Evolutionary conservation across 1,140 invertebrate genomes (phyloP).

Genomic region (Diprion similis): DNA sequence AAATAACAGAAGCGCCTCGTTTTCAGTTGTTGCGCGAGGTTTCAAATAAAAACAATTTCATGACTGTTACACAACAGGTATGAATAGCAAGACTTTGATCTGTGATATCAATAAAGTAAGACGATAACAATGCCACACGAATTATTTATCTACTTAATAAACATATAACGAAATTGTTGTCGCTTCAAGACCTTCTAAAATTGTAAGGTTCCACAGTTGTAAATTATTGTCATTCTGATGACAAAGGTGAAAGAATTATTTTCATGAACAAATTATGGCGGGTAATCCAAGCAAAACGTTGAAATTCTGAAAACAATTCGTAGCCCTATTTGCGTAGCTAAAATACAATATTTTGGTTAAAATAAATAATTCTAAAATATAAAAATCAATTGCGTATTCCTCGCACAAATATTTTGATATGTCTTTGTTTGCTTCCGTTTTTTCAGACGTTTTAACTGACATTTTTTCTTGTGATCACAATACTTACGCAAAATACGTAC

Average conservation of each 20-base stretch:
- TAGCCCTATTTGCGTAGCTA: not conserved
- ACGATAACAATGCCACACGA: not conserved
- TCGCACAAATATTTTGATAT: not conserved
- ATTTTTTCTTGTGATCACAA: too few relatives aligned
- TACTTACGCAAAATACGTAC: not conserved
- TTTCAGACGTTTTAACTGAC: not conserved
- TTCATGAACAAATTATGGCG: too few relatives aligned
- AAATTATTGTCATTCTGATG: not conserved
- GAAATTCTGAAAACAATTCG: not conserved
- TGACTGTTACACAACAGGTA: not conserved
- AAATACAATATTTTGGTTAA: too few relatives aligned
- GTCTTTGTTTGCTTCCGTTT: not conserved
- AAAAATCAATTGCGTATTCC: not conserved
- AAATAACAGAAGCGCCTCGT: not conserved
- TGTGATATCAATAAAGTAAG: not conserved
- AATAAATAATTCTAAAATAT: not conserved
- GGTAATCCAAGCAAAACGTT: not conserved
- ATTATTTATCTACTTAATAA: not conserved
- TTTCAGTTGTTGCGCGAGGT: not conserved
- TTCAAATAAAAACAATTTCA: not conserved
- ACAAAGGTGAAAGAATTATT: not conserved
- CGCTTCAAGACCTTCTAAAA: not conserved
- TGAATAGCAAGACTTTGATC: not conserved
- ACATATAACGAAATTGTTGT: not conserved
- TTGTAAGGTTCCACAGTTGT: too few relatives aligned